phyloP scores from a whole-genome alignment of 2,797 vertebrate species.

The Bryconaethiops microstoma region DNA sequence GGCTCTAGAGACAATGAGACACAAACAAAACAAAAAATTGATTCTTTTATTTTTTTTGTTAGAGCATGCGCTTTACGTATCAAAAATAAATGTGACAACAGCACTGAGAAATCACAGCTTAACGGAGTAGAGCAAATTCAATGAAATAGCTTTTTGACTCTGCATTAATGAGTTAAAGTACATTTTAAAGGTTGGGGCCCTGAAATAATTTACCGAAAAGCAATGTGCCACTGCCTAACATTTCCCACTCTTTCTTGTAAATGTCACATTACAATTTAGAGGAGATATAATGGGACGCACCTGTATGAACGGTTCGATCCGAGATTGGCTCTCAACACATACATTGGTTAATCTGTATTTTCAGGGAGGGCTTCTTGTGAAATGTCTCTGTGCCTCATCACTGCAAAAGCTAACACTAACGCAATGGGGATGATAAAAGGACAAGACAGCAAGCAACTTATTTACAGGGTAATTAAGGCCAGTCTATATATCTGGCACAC shows the following conservation, averaged over 20 bases:
- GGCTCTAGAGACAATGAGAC: too few relatives aligned
- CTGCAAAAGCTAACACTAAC: constrained; percentile 2
- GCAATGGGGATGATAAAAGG: constrained; percentile 40
- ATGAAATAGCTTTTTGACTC: neutral
- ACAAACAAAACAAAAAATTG: too few relatives aligned
- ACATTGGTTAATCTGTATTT: neutral
- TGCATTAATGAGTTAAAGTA: neutral
- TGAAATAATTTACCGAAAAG: constrained; percentile 8
- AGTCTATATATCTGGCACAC: constrained; percentile 48
- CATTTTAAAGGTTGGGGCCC: neutral
- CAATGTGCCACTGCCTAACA: neutral
- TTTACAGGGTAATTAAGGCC: constrained; percentile 55
- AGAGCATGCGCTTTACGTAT: too few relatives aligned
- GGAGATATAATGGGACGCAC: neutral
- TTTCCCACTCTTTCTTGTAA: constrained; percentile 6
- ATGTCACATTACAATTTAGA: constrained; percentile 12
- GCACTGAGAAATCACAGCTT: neutral
- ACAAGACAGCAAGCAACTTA: constrained; percentile 35
- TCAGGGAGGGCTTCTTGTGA: constrained; percentile 5
- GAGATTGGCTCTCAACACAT: neutral
- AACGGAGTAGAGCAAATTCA: neutral
- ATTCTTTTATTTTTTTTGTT: too few relatives aligned
- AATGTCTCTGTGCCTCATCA: neutral
- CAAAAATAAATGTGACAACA: too few relatives aligned
- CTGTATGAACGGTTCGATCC: neutral